Conservation (phyloP, 2,113 vertebrate genomes). For the Zootoca vivipara region DNA sequence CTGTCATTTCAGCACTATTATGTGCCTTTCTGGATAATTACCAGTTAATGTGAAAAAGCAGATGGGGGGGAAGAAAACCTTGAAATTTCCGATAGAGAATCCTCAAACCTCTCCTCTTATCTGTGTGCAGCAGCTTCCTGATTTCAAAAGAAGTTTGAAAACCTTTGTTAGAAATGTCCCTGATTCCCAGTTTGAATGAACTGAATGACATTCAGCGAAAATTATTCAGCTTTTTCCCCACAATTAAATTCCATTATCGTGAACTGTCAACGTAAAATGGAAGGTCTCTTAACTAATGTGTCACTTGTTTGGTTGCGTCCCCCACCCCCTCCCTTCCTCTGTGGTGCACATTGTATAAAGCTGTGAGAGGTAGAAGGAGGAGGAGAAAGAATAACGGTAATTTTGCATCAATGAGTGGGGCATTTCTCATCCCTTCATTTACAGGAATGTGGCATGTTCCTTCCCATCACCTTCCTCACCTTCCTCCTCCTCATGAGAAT, state of each 20-base stretch:
- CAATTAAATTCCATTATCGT: conserved; percentile 82
- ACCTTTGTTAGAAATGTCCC: conserved; percentile 85
- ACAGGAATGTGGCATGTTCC: conserved; percentile 24
- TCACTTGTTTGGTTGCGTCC: conserved; percentile 71
- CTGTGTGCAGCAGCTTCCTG: conserved; percentile 78
- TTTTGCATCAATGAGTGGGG: conserved; percentile 63
- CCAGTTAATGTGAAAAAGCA: conserved; percentile 84
- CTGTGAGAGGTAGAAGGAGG: conserved; percentile 60
- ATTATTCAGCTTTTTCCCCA: conserved; percentile 77
- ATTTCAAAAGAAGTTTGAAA: conserved; percentile 86
- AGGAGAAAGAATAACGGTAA: conserved; percentile 65
- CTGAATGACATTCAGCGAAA: conserved; percentile 83
- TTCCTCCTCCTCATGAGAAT: conserved; percentile 24
- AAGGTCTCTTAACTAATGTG: conserved; percentile 80
- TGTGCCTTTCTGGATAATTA: conserved; percentile 85
- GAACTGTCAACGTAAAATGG: conserved; percentile 78
- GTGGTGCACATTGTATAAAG: conserved; percentile 58
- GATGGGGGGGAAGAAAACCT: conserved; percentile 75
- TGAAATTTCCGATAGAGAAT: conserved; percentile 85
- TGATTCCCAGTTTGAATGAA: conserved; percentile 82
- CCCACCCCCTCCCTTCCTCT: neutral
- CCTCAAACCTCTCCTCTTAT: conserved; percentile 83
- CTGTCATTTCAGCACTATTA: conserved; percentile 82
- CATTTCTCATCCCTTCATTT: conserved; percentile 63
- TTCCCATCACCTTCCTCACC: conserved; percentile 24